phyloP scores from a whole-genome alignment of 2,113 vertebrate species.

The Tenrec ecaudatus region DNA sequence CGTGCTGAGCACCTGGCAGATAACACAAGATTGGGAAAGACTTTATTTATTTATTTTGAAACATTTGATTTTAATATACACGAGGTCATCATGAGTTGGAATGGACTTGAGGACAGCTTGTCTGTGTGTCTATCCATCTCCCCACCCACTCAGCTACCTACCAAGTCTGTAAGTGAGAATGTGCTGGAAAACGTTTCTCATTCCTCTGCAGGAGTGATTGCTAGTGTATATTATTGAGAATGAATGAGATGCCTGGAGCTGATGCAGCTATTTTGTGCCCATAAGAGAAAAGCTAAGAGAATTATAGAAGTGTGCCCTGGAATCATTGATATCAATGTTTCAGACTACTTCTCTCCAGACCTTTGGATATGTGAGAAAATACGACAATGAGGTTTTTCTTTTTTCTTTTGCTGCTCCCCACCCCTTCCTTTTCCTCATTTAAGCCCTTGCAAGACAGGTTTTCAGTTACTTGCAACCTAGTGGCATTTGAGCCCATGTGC shows the following conservation, averaged over 20 bases:
- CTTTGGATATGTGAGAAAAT: neutral
- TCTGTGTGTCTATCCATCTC: neutral
- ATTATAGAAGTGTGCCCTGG: neutral
- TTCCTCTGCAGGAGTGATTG: neutral
- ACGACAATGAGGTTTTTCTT: too few relatives aligned
- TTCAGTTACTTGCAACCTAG: neutral
- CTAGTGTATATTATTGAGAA: neutral
- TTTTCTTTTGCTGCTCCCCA: too few relatives aligned
- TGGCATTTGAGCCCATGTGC: neutral
- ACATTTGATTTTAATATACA: too few relatives aligned
- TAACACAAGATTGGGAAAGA: neutral
- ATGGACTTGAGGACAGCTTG: neutral
- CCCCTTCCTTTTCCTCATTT: too few relatives aligned
- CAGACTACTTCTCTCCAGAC: neutral
- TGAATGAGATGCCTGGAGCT: neutral
- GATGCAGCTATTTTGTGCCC: conserved; percentile 10
- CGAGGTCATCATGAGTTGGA: neutral
- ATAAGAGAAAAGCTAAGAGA: neutral
- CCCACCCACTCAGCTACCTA: neutral
- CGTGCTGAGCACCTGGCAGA: neutral
- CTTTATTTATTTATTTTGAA: too few relatives aligned
- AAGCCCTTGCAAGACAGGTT: neutral
- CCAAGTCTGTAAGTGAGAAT: neutral
- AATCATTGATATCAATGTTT: neutral
- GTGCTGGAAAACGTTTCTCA: neutral